Evolutionary conservation across 2,113 vertebrate species (phyloP).

Genomic region (Mus musculus): DNA sequence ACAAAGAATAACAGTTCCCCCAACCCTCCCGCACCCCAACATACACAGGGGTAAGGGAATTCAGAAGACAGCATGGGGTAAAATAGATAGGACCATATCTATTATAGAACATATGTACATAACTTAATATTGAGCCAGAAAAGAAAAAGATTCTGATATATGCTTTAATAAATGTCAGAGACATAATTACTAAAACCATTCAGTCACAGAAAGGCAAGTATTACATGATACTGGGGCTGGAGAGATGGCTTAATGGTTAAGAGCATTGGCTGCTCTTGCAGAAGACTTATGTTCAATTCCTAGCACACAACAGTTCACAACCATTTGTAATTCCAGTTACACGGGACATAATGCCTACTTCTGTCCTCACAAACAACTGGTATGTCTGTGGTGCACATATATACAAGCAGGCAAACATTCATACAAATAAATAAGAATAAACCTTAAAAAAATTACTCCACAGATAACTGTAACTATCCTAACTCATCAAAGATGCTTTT

Average conservation of each 20-base stretch:
- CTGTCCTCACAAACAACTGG: not conserved
- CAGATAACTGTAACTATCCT: not conserved
- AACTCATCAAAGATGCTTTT: not conserved
- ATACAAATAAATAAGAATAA: not conserved
- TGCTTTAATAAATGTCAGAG: conserved; percentile 12
- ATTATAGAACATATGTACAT: not conserved
- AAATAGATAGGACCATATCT: not conserved
- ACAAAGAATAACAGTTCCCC: not conserved
- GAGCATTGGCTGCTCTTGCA: not conserved
- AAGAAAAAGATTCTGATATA: conserved; percentile 31
- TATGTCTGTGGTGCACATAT: not conserved
- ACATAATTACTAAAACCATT: conserved; percentile 11
- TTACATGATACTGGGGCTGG: not conserved
- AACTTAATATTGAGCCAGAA: not conserved
- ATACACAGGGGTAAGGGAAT: not conserved
- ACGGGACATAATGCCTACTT: not conserved
- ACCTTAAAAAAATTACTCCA: not conserved
- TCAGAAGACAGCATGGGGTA: not conserved
- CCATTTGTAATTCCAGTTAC: not conserved
- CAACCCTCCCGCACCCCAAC: not conserved
- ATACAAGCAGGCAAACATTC: not conserved
- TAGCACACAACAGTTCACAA: not conserved
- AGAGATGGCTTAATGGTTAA: not conserved
- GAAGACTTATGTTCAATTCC: not conserved
- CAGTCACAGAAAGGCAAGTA: conserved; percentile 7